phyloP scores from a whole-genome alignment of 30 jellyfish, hydroid and myxozoan genomes.

The Pseudorhiza aurosa region DNA sequence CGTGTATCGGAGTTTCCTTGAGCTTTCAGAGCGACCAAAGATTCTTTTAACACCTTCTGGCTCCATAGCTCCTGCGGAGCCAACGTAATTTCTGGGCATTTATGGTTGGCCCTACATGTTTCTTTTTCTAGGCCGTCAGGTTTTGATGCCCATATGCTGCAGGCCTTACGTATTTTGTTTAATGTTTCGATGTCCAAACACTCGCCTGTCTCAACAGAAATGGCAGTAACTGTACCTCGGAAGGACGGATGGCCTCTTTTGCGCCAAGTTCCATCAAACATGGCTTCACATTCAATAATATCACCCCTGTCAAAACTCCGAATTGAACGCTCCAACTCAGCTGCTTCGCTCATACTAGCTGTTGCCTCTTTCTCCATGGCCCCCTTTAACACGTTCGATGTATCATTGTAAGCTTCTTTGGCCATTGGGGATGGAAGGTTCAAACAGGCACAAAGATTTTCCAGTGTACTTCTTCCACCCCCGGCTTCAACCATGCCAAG shows the following conservation, averaged over 20 bases:
- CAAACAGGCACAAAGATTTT: background rate
- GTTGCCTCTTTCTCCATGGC: background rate
- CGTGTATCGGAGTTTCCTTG: constrained; percentile 19
- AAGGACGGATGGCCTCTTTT: constrained; percentile 35
- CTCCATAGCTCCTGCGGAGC: constrained; percentile 57
- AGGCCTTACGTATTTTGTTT: constrained; percentile 8
- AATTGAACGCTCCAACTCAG: background rate
- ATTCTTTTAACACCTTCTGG: constrained; percentile 48
- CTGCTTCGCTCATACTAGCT: background rate
- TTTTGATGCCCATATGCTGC: constrained; percentile 10
- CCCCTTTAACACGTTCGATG: background rate
- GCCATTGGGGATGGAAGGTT: background rate
- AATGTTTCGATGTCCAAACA: constrained; percentile 17
- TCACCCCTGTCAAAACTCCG: background rate
- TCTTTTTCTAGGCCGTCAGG: constrained; percentile 17
- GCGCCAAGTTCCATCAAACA: constrained; percentile 61
- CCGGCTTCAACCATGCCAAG: constrained; percentile 28
- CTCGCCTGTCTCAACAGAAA: constrained; percentile 30
- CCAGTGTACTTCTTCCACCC: constrained; percentile 22
- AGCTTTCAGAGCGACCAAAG: background rate
- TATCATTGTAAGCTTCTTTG: background rate
- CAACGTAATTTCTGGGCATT: constrained; percentile 20
- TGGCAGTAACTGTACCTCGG: constrained; percentile 54
- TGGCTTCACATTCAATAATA: constrained; percentile 12
- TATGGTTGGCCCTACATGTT: constrained; percentile 22